Evolutionary conservation across 2,888 invertebrate species (phyloP).

Genomic region (Eupithecia inturbata): DNA sequence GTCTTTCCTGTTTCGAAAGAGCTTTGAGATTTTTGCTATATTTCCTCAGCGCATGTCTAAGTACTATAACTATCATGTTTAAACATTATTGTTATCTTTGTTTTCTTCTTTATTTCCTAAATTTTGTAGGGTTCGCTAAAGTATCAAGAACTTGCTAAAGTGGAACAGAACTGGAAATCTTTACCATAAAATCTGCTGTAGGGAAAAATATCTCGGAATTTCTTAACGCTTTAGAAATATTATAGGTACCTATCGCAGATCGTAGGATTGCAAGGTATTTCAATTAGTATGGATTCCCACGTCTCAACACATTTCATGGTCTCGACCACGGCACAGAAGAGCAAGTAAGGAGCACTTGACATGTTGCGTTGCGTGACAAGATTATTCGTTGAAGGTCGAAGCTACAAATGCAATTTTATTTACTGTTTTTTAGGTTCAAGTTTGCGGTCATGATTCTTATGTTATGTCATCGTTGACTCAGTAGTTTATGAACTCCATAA

Average conservation of each 20-base stretch:
- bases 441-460: slow-evolving; percentile 35
- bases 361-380: slow-evolving; percentile 20
- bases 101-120: too few relatives aligned
- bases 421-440: slow-evolving; percentile 36
- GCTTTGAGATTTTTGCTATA: not conserved
- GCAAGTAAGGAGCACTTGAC: slow-evolving; percentile 8
- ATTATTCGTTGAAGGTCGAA: slow-evolving; percentile 10
- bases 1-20: not conserved
- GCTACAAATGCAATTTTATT: slow-evolving; percentile 2
- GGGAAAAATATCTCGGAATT: not conserved
- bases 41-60: not conserved
- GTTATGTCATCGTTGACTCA: slow-evolving; percentile 34
- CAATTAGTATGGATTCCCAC: slow-evolving; percentile 7
- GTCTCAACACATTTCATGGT: slow-evolving; percentile 19
- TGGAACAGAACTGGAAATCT: too few relatives aligned
- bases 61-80: not conserved
- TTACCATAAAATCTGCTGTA: too few relatives aligned
- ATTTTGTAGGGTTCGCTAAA: too few relatives aligned
- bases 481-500: not conserved
- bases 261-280: not conserved
- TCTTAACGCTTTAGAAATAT: not conserved
- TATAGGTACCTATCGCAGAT: not conserved
- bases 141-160: too few relatives aligned
- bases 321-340: slow-evolving; percentile 6
- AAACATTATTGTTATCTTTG: too few relatives aligned